Conservation (phyloP, 2,797 vertebrate species). For the Betta splendens region DNA sequence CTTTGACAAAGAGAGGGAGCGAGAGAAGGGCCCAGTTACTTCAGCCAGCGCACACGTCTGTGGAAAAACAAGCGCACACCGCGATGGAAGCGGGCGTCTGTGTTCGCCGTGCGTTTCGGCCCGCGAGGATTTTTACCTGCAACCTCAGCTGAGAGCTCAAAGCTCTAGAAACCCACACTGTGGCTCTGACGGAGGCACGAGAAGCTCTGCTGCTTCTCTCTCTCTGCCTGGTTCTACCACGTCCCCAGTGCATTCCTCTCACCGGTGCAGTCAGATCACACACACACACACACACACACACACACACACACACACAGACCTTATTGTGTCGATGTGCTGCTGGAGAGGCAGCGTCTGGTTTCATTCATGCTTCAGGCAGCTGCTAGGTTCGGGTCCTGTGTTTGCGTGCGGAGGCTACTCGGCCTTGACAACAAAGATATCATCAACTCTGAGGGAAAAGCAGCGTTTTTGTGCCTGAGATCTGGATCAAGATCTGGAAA, state of each 20-base stretch:
- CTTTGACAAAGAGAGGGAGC: slow-evolving; percentile 48
- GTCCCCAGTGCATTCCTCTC: slow-evolving; percentile 66
- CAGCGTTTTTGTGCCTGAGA: slow-evolving; percentile 33
- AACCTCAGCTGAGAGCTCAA: slow-evolving; percentile 65
- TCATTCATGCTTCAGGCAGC: slow-evolving; percentile 78
- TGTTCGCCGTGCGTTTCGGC: slow-evolving; percentile 63
- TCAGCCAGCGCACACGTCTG: slow-evolving; percentile 31
- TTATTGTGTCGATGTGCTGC: slow-evolving; percentile 60
- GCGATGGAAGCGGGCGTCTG: slow-evolving; percentile 42
- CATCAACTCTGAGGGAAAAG: slow-evolving; percentile 52
- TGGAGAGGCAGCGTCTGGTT: slow-evolving; percentile 79
- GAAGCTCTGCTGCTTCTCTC: slow-evolving; percentile 55
- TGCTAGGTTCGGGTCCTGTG: slow-evolving; percentile 66
- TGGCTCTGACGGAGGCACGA: slow-evolving; percentile 45
- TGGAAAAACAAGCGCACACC: slow-evolving; percentile 19
- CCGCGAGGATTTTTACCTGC: slow-evolving; percentile 62
- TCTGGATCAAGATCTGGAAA: slow-evolving; percentile 23
- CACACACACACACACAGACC: slow-evolving; percentile 36
- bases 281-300: slow-evolving; percentile 44
- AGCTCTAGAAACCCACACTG: slow-evolving; percentile 21
- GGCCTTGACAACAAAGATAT: slow-evolving; percentile 66
- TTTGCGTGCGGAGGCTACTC: slow-evolving; percentile 68
- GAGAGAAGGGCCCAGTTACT: slow-evolving; percentile 48
- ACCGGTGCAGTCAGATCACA: slow-evolving; percentile 51
- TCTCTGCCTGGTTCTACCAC: slow-evolving; percentile 67